phyloP scores from a whole-genome alignment of 2,797 vertebrate genomes.

The Carduelis carduelis region DNA sequence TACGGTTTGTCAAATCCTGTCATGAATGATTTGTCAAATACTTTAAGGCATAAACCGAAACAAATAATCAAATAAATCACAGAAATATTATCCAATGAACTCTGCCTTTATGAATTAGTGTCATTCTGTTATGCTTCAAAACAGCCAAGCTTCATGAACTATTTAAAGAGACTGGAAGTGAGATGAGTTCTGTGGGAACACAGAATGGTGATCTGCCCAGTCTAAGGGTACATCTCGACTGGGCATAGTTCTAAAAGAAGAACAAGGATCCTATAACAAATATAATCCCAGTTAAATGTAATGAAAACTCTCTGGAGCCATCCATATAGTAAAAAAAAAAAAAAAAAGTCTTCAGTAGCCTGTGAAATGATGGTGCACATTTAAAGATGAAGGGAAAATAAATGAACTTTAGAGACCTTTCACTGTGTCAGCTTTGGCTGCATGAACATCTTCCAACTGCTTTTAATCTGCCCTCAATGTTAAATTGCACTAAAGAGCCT shows the following conservation, averaged over 20 bases:
- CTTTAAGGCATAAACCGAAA: not conserved
- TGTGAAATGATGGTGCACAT: not conserved
- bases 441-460: not conserved
- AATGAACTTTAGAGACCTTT: not conserved
- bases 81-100: constrained; percentile 8
- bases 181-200: not conserved
- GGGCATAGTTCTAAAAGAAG: not conserved
- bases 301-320: not conserved
- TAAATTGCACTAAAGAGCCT: not conserved
- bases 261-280: not conserved
- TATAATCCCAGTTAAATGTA: not conserved
- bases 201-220: not conserved
- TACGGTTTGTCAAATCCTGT: constrained; percentile 23
- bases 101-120: constrained; percentile 17
- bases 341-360: not conserved
- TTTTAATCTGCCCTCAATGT: not conserved
- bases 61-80: constrained; percentile 40
- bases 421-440: not conserved
- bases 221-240: not conserved
- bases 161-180: not conserved
- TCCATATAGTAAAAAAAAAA: not conserved
- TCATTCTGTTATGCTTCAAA: not conserved
- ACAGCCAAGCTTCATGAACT: not conserved
- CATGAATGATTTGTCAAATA: constrained; percentile 22
- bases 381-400: not conserved